Percentiles rank a stretch among this genome's conserved stretches.
phyloP scores from a whole-genome alignment of 2,797 vertebrate genomes.

The Anabacerthia variegaticeps region DNA sequence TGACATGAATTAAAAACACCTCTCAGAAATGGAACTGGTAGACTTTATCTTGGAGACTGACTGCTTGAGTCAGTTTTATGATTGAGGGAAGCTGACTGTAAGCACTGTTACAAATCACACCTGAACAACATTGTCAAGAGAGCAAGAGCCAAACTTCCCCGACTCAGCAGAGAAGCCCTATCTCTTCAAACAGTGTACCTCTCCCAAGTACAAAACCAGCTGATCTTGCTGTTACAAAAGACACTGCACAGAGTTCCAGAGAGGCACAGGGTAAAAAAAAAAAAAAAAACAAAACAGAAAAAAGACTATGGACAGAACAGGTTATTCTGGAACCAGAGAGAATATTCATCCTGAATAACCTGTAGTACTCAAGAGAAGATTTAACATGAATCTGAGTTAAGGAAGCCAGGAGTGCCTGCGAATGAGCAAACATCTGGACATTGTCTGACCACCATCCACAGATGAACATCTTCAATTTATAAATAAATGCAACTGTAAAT shows the following conservation, averaged over 20 bases:
- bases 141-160: neutral
- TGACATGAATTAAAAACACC: neutral
- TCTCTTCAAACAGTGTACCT: slow-evolving; percentile 1
- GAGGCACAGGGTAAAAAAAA: neutral
- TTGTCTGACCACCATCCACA: neutral
- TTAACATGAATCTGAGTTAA: neutral
- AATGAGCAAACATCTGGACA: neutral
- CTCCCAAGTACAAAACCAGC: slow-evolving; percentile 13
- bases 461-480: neutral
- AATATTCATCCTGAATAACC: neutral
- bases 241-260: slow-evolving; percentile 14
- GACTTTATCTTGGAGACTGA: neutral
- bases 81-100: slow-evolving; percentile 3
- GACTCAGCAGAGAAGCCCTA: slow-evolving; percentile 26
- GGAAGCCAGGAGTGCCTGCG: neutral
- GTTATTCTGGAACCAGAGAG: neutral
- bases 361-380: neutral
- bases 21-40: neutral
- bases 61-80: slow-evolving; percentile 10
- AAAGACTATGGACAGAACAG: neutral
- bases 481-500: neutral
- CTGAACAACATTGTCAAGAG: slow-evolving; percentile 4
- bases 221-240: slow-evolving; percentile 36
- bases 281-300: neutral
- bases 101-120: neutral